Evolutionary conservation across 30 jellyfish, hydroid and myxozoan genomes (phyloP), one percentile per base, ranked within the genome.

Genomic region (Sanderia malayensis): DNA sequence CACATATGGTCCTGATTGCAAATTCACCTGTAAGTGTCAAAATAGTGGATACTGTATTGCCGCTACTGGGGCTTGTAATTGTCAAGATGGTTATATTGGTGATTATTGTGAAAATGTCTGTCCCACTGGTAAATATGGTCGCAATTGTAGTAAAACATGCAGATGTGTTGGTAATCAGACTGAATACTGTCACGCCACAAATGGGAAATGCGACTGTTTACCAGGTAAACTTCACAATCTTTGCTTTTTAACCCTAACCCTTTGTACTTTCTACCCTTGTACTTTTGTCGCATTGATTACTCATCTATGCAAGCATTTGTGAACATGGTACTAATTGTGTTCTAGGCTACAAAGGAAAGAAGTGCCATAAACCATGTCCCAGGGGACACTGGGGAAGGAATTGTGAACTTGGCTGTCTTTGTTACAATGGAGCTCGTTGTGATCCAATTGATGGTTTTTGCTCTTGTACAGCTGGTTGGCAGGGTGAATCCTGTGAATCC

Each of bases 321-420:
- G n/a, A n/a, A n/a, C n/a, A n/a, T n/a, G n/a, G n/a, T n/a, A n/a
- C n/a, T n/a, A n/a, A n/a, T n/a, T n/a, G n/a, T n/a, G n/a, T n/a
- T n/a, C n/a, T n/a, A n/a, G n/a, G n/a, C n/a, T n/a, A n/a, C n/a
- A n/a, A n/a, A n/a, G n/a, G n/a, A n/a, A 1, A 61, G 24, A 81
- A 69, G 31, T 90, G 98, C 57, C 90, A 67, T 64, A 53, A 79
- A 33, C 15, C 79, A 2, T 90, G 98, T 79, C 59, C 71, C 61
- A 52, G 44, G 0, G 88, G 90, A 47, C 27, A 69, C 41, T 90
- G 98, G 98, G 98, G 98, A 32, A 71, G 64, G 80, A 70, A 77
- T 31, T 90, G 98, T 61, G 70, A 44, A 31, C 45, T 70, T 63
- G 79, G 62, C n/a, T 90, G 98, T 67, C 30, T 23, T 13, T 90